Percentiles rank a stretch among this genome's conserved stretches.
These are phyloP conservation scores for Serranus cabrilla DNA, from an alignment of 2,797 vertebrate species.

Conservation along the genomic window DNA sequence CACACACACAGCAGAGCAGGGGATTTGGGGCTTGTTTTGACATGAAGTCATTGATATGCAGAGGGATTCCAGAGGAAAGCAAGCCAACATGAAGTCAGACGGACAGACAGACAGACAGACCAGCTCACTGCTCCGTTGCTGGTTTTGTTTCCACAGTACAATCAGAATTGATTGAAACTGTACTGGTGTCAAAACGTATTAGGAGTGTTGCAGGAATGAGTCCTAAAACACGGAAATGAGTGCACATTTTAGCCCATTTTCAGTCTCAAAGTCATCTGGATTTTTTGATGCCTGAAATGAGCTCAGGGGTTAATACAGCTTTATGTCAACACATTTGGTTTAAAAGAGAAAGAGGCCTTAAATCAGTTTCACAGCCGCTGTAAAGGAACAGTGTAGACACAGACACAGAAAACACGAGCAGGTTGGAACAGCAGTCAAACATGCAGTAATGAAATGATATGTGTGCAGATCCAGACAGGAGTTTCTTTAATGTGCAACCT, in stretches of 20 bases:
- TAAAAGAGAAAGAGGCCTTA: background rate
- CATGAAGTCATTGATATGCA: slow-evolving; percentile 70
- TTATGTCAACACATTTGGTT: slow-evolving; percentile 5
- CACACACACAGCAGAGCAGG: slow-evolving; percentile 29
- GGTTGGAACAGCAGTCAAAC: slow-evolving; percentile 47
- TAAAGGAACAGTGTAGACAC: background rate
- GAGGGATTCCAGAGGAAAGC: slow-evolving; percentile 61
- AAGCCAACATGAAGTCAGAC: slow-evolving; percentile 46
- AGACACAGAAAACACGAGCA: background rate
- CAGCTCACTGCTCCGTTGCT: slow-evolving; percentile 8
- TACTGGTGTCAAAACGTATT: slow-evolving; percentile 12
- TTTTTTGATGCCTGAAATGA: too few relatives aligned
- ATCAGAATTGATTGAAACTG: slow-evolving; percentile 11
- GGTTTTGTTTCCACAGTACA: slow-evolving; percentile 16
- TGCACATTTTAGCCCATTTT: too few relatives aligned
- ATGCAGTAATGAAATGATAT: slow-evolving; percentile 41
- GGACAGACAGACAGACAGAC: slow-evolving; percentile 32
- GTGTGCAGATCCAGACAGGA: slow-evolving; percentile 36
- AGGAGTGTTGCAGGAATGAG: too few relatives aligned
- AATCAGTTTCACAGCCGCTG: background rate
- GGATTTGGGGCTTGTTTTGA: slow-evolving; percentile 70
- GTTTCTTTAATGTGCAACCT: slow-evolving; percentile 26
- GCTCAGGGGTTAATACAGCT: too few relatives aligned
- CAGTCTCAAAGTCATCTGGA: too few relatives aligned
- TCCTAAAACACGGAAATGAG: too few relatives aligned